These are phyloP conservation scores for Zaprionus ornatus DNA, from an alignment of 1,140 invertebrate species.

Conservation along the genomic window DNA sequence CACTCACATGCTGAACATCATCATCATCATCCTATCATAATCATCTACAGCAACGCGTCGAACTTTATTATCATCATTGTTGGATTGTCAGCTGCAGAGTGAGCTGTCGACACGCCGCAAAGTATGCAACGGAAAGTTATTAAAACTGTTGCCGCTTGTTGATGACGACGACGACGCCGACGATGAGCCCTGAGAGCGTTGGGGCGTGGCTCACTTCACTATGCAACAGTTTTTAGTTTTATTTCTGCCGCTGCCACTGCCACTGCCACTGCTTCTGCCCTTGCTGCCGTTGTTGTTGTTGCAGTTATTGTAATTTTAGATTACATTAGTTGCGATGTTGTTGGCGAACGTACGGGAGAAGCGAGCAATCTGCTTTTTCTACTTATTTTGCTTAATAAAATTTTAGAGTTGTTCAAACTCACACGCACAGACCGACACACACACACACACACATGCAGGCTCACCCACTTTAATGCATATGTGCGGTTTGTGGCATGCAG, in stretches of 20 bases:
- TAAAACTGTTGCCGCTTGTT: constrained; percentile 60
- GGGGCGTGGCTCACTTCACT: constrained; percentile 14
- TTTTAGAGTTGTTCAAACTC: neutral
- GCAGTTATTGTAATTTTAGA: constrained; percentile 36
- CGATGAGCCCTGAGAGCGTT: constrained; percentile 15
- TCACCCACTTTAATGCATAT: neutral
- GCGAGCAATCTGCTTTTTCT: neutral
- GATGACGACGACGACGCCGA: constrained; percentile 15
- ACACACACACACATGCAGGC: neutral
- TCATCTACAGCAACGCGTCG: constrained; percentile 8
- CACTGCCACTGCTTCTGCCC: neutral
- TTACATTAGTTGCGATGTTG: constrained; percentile 19
- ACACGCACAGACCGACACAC: neutral
- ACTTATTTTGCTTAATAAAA: neutral
- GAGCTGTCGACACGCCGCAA: constrained; percentile 23
- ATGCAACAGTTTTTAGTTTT: constrained; percentile 30
- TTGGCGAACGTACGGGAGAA: neutral
- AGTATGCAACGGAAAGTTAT: constrained; percentile 54
- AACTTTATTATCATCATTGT: constrained; percentile 7
- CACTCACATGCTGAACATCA: neutral
- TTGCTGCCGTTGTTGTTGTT: constrained; percentile 1
- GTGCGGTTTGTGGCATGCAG: neutral
- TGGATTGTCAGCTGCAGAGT: constrained; percentile 19
- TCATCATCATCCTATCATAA: neutral
- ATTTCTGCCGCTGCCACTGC: neutral